These are phyloP conservation scores for Chelonia mydas DNA, from an alignment of 2,797 vertebrate genomes.

Conservation along the genomic window DNA sequence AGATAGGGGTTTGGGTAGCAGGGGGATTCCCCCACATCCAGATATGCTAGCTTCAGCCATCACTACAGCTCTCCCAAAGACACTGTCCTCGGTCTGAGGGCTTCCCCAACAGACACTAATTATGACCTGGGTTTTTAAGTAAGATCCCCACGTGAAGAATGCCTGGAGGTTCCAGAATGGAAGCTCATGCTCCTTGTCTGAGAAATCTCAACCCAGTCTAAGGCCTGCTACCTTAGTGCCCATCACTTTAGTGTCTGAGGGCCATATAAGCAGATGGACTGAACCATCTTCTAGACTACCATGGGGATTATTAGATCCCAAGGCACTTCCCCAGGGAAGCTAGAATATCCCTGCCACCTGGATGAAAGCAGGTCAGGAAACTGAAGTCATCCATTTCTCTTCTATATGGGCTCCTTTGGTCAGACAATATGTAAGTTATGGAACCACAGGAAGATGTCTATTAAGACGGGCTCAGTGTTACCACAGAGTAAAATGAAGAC, in stretches of 20 bases:
- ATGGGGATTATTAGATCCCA: not conserved
- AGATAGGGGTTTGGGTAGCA: no score
- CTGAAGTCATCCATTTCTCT: not conserved
- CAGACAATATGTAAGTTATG: not conserved
- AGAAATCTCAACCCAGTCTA: rapidly evolving
- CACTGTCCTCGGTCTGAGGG: not conserved
- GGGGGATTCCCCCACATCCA: not conserved
- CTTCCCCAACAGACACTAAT: no score
- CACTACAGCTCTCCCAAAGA: not conserved
- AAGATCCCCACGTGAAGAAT: not conserved
- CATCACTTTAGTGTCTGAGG: not conserved
- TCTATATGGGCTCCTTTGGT: rapidly evolving
- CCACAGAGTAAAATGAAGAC: rapidly evolving
- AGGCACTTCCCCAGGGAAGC: not conserved
- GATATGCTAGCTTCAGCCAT: not conserved
- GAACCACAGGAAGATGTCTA: not conserved
- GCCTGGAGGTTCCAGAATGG: not conserved
- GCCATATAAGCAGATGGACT: not conserved
- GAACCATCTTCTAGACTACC: not conserved
- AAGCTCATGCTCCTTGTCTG: not conserved
- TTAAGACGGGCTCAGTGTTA: rapidly evolving
- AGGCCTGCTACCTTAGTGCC: not conserved
- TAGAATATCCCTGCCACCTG: not conserved
- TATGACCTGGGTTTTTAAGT: not conserved
- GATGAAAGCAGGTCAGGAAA: not conserved